phyloP scores from a whole-genome alignment of 37 sponge, comb jelly and placozoan genomes.

The Bolinopsis microptera region DNA sequence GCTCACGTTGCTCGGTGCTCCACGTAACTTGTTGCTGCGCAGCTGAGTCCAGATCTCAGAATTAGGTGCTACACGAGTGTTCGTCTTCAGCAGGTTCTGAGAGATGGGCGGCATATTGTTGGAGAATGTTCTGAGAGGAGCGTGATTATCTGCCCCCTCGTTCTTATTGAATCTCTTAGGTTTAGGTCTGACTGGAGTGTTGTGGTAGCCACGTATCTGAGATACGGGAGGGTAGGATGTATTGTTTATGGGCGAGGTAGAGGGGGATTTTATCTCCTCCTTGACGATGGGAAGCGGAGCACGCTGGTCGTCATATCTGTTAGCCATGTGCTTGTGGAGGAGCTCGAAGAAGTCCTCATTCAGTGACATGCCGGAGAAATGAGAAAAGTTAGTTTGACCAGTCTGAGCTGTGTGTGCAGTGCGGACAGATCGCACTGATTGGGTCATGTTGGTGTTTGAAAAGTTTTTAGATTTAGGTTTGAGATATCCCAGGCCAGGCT shows the following conservation, averaged over 20 bases:
- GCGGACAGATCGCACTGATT: constrained; percentile 13
- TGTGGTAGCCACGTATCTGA: not conserved
- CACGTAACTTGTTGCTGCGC: not conserved
- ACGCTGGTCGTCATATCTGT: constrained; percentile 58
- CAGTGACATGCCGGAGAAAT: constrained; percentile 50
- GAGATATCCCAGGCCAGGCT: constrained; percentile 38
- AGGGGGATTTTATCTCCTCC: not conserved
- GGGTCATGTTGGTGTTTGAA: constrained; percentile 1
- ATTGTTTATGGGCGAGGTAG: not conserved
- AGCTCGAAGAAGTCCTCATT: constrained; percentile 63
- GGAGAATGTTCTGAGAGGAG: constrained; percentile 37
- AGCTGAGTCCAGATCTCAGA: constrained; percentile 49
- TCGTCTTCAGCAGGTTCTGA: not conserved
- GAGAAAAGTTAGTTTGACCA: not conserved
- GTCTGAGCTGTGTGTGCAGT: constrained; percentile 50
- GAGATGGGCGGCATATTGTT: constrained; percentile 39
- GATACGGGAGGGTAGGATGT: constrained; percentile 18
- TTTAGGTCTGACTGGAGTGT: constrained; percentile 46
- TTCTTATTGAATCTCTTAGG: constrained; percentile 18
- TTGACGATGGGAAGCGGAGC: constrained; percentile 42
- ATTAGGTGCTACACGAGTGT: not conserved
- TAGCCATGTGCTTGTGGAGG: constrained; percentile 61
- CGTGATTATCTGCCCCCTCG: not conserved
- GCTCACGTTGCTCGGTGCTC: constrained; percentile 21
- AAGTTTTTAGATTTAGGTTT: constrained; percentile 53